Evolutionary conservation across 2,113 vertebrate species (phyloP).

Genomic region (Chaenogobius annularis): DNA sequence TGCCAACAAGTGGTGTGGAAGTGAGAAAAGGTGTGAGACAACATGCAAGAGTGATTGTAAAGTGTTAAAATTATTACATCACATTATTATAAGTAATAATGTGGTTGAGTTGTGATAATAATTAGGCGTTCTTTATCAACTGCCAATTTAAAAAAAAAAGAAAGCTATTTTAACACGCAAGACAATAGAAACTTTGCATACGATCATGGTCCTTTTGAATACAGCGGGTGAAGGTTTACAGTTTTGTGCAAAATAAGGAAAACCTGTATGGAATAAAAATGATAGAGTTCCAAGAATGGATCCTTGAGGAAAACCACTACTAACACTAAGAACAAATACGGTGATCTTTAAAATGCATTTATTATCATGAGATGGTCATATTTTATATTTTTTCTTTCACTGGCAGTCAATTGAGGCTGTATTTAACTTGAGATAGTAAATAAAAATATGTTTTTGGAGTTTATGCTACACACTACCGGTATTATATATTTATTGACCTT

Average conservation of each 20-base stretch:
- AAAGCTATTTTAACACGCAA: too few species aligned
- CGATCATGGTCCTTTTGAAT: too few species aligned
- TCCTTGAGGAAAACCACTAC: neutral
- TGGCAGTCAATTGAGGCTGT: neutral
- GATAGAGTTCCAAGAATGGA: neutral
- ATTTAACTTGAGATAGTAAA: too few species aligned
- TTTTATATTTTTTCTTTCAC: neutral
- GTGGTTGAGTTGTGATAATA: neutral
- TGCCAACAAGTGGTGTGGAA: conserved; percentile 4
- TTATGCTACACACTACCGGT: too few species aligned
- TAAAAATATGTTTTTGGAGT: neutral
- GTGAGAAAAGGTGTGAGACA: neutral
- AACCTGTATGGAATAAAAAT: neutral
- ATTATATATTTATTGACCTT: too few species aligned
- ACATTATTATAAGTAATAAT: neutral
- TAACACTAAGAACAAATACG: too few species aligned
- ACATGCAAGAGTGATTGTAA: neutral
- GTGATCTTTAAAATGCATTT: neutral
- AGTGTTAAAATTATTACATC: neutral
- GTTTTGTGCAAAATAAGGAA: too few species aligned
- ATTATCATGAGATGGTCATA: too few species aligned
- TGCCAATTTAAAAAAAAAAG: too few species aligned
- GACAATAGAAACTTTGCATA: too few species aligned
- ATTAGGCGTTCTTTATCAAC: too few species aligned
- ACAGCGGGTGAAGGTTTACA: too few species aligned